phyloP scores from a whole-genome alignment of 2,797 vertebrate genomes.

The Acridotheres tristis region DNA sequence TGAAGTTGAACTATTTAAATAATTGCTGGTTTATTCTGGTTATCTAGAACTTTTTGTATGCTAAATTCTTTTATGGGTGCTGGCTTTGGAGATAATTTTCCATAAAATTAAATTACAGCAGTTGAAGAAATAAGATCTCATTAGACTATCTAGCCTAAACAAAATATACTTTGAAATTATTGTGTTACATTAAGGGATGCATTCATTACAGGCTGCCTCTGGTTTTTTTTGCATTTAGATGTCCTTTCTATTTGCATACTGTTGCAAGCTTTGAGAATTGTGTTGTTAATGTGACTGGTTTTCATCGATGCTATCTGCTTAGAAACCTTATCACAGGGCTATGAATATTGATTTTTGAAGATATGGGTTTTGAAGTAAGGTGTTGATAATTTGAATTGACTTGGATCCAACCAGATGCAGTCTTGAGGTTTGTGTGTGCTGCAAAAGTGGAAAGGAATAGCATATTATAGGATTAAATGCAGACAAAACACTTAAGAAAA shows the following conservation, averaged over 20 bases:
- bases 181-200: background rate
- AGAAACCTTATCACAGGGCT: background rate
- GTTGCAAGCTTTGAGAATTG: background rate
- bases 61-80: background rate
- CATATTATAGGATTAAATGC: background rate
- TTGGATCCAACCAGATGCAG: background rate
- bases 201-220: slow-evolving; percentile 12
- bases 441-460: background rate
- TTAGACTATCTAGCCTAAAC: background rate
- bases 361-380: background rate
- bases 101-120: slow-evolving; percentile 29
- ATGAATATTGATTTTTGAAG: slow-evolving; percentile 1
- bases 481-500: background rate
- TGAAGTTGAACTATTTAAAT: background rate
- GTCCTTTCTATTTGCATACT: slow-evolving; percentile 1
- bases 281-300: background rate
- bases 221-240: background rate
- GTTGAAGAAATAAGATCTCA: slow-evolving; percentile 34
- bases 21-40: slow-evolving; percentile 9
- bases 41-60: background rate
- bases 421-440: background rate
- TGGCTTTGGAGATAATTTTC: slow-evolving; percentile 31
- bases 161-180: slow-evolving; percentile 1
- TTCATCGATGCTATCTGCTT: background rate
- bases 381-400: background rate